Evolutionary conservation across 2,113 vertebrate genomes (phyloP).

Genomic region (Pseudonaja textilis): DNA sequence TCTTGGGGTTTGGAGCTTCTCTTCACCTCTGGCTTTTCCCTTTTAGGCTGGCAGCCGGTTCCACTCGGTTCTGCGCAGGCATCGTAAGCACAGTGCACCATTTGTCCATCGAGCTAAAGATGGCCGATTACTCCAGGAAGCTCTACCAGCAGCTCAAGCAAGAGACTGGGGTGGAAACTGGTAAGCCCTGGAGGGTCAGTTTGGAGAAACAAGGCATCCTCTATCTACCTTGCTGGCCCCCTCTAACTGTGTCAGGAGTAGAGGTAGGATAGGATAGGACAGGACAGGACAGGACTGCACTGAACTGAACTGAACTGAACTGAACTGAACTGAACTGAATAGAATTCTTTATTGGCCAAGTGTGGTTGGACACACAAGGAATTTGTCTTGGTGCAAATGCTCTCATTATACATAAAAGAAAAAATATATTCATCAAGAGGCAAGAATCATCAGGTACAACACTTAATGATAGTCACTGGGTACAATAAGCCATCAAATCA

Average conservation of each 20-base stretch:
- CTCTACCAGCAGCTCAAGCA: constrained; percentile 88
- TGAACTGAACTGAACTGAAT: too few species aligned
- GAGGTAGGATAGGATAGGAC: neutral
- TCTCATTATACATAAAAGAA: too few species aligned
- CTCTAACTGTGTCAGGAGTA: neutral
- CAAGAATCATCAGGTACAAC: too few species aligned
- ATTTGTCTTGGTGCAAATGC: too few species aligned
- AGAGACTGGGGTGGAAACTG: constrained; percentile 90
- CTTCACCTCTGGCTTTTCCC: constrained; percentile 15
- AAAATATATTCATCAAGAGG: too few species aligned
- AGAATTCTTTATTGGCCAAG: too few species aligned
- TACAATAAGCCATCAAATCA: too few species aligned
- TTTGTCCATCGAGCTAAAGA: constrained; percentile 85
- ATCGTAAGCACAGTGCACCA: constrained; percentile 89
- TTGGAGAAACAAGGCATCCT: neutral
- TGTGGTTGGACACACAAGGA: too few species aligned
- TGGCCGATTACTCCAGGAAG: constrained; percentile 91
- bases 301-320: too few species aligned
- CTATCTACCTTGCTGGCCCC: neutral
- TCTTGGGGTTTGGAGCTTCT: neutral
- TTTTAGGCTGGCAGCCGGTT: constrained; percentile 88
- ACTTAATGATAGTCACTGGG: too few species aligned
- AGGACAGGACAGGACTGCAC: too few species aligned
- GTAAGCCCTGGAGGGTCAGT: constrained; percentile 60
- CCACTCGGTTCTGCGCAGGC: constrained; percentile 90